Base-by-base conservation (phyloP, 2,113 vertebrate genomes). In the Coreoperca whiteheadi region DNA sequence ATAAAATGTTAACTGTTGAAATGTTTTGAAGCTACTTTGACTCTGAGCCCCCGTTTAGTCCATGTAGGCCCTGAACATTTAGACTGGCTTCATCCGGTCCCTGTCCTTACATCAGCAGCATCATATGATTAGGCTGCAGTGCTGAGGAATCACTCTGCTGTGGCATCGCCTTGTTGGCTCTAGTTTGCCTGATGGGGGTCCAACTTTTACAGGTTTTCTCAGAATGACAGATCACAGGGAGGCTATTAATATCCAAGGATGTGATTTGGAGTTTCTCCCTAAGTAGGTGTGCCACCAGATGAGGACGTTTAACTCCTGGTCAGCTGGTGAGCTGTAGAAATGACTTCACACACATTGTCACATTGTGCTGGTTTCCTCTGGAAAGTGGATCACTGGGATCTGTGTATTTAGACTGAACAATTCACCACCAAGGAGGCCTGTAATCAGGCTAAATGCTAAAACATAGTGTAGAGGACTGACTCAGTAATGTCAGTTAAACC, bases 51-150 rank as follows among this genome's bases (percentile, higher is more conserved):
- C 41, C 60, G 63, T 34, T 60, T 37, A 67, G 74, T 30, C 8
- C 69, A 0, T 57, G 75, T n/a, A 90, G 92, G 90, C 91, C 88
- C 16, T 0, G 75, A 54, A 51, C 53, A 43, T 79, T 69, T 57
- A 68, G 61, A 80, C 94, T 79, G 87, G 92, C 86, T 92, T 76
- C 77, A 93, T 90, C 93, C 93, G 88, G 93, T 84, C 85, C 51
- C 43, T 76, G 1, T 87, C 79, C 86, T 84, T 69, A 74, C 82
- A 91, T 89, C 87, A 91, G 89, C 89, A 87, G 82, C 90, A 91
- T 85, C 91, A 85, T 81, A 82, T 85, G 87, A 80, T 89, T 37
- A 65, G 57, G 73, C 85, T 83, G 90, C 88, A 77, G 76, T 37
- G 64, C 83, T 56, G 23, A 57, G 57, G 82, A 90, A 2, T 72